A percentile compares a stretch with the other conserved stretches of the same genome.
Evolutionary conservation across 2,113 vertebrate genomes (phyloP).

Genomic region (Osmerus mordax): DNA sequence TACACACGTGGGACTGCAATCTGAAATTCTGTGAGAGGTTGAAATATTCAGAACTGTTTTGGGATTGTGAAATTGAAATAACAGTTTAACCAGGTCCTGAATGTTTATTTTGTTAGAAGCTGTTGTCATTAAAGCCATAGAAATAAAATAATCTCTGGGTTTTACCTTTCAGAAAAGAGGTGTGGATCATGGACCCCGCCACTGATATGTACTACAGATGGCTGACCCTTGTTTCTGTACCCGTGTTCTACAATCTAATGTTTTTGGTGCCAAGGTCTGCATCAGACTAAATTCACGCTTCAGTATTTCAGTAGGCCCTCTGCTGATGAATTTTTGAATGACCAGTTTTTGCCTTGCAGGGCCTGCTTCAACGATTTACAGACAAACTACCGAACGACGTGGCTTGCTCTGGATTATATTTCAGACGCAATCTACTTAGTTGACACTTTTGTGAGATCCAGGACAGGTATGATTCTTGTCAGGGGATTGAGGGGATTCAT

Average conservation of each 20-base stretch:
- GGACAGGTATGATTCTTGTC: slow-evolving; percentile 77
- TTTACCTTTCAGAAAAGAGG: slow-evolving; percentile 62
- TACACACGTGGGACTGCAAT: too few relatives aligned
- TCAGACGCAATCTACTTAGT: slow-evolving; percentile 79
- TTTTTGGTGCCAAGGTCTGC: slow-evolving; percentile 86
- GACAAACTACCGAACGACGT: slow-evolving; percentile 63
- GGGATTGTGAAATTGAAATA: neutral
- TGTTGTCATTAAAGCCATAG: neutral
- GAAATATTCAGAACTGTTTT: neutral
- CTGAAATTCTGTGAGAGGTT: neutral
- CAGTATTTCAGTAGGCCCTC: neutral
- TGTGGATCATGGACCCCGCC: slow-evolving; percentile 87
- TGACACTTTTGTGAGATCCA: slow-evolving; percentile 80
- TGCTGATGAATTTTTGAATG: neutral
- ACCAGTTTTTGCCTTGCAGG: slow-evolving; percentile 56
- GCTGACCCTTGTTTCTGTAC: slow-evolving; percentile 76
- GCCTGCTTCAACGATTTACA: slow-evolving; percentile 94
- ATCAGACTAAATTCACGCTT: neutral
- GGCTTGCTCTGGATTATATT: slow-evolving; percentile 85
- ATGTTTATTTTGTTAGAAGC: too few relatives aligned
- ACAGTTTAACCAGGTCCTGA: neutral
- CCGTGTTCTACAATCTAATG: slow-evolving; percentile 92
- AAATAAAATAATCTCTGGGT: neutral
- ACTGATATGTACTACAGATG: slow-evolving; percentile 87
- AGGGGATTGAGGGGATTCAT: neutral